Evolutionary conservation across 2,797 vertebrate genomes (phyloP), one percentile per base, ranked within the genome.

Genomic region (Pitangus sulphuratus): DNA sequence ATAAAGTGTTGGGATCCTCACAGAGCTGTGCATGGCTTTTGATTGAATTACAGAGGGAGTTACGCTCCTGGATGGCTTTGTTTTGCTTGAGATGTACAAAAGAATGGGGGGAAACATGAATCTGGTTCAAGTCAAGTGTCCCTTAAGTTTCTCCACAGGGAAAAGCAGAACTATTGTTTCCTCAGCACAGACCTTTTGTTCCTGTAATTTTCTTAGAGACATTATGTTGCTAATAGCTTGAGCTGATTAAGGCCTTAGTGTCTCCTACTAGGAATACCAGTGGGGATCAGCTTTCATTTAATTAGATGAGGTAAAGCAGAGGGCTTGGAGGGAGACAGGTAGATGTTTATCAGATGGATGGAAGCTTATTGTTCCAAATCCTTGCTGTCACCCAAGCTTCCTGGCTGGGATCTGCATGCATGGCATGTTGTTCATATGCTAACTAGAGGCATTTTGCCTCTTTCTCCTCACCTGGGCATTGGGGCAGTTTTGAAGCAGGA

Each of bases 221-320:
- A 79, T 82, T 82, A 61, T 83, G 62, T 87, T 9, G 60, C 74
- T 95, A 87, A 94, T 93, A 82, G 82, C 93, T 87, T 95, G 81
- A 96, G 87, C 90, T 71, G 90, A 93, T 94, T 90, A 91, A 77
- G 4, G 53, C 89, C 56, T 93, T 80, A 87, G 66, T 54, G 80
- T 90, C 83, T 91, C 54, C 68, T 65, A 15, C 78, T 65, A 92
- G 42, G 89, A 91, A 87, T 76, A 79, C 80, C 76, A 33, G 66
- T 12, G 83, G 65, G 64, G 92, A 96, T 95, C 72, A 88, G 89
- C 85, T 91, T 94, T 75, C 66, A 60, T 96, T 95, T 96, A 96
- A 95, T 95, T 87, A 94, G 95, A 84, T 95, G 90, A 77, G 74
- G 93, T 62, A 95, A 94, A 92, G 89, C 85, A 64, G 87, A 72